Evolutionary conservation across 1,140 invertebrate species (phyloP), one percentile per base, ranked within the genome.

Genomic region (Papilio dardanus): DNA sequence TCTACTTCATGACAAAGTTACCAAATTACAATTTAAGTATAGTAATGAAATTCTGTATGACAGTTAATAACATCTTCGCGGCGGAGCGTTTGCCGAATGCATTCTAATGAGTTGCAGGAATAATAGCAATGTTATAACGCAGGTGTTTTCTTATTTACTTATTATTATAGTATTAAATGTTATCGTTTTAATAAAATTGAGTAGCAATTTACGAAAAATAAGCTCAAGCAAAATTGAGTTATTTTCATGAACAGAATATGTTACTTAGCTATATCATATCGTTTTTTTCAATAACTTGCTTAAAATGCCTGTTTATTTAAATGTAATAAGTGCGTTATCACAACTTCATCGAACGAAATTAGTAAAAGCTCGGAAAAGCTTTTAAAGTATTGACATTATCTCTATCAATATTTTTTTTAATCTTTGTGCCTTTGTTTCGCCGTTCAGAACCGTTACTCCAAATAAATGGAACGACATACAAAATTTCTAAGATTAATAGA

Each of bases 401-500:
- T 62, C 12, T 5, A 62, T 62, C 24, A n/a, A 71, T 46, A 24
- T 40, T 71, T 71, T 42, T n/a, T 71, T 71, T 31, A 14, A 30
- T 31, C 21, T 31, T 28, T 5, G 24, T 1, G 12, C 24, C 40
- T 71, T 71, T 71, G 68, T 71, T 50, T 71, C 12, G 24, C 40
- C 40, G n/a, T 46, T 30, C 4, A 71, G 24, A 30, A 71, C 68
- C 40, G 68, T 50, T 71, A 71, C 68, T 16, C 35, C 14, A 71
- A 24, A 71, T 40, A 14, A 71, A 71, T 40, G 68, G 31, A 71
- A 71, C 40, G 40, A 71, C 68, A 71, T 16, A 69, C 37, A 50
- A 71, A 71, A 71, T 28, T 71, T 71, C 24, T 40, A 71, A 71
- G 40, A 71, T 71, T 71, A 71, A 71, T 71, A 71, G 68, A 71